Evolutionary conservation across 2,113 vertebrate genomes (phyloP), one percentile per base, ranked within the genome.

Genomic region (Aspiorhynchus laticeps): DNA sequence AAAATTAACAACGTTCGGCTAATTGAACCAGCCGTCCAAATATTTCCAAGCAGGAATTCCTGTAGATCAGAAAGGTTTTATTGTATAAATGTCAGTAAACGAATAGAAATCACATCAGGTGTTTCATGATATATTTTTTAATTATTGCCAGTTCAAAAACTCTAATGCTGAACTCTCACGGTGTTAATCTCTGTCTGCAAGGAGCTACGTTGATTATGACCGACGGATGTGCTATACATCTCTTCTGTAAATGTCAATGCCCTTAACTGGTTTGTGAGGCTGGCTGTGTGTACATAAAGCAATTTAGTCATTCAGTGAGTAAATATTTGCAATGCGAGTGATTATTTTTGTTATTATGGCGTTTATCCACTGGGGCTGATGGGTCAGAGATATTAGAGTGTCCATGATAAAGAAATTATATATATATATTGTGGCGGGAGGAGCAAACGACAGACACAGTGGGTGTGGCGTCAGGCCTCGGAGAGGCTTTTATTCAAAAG

Each of bases 1-100:
- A 91, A 89, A 87, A 82, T 87, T 83, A 87, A 89, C 84, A 79
- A 81, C 33, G 65, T 85, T 75, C 56, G 67, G 91, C 87, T 91
- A 91, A 91, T 90, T 88, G 85, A 78, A 90, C 87, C 84, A 87
- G 87, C 88, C 61, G 80, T 28, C 33, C 80, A 81, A 67, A 85
- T 87, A 83, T 88, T 89, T 83, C 84, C 59, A 19, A 79, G 76
- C 48, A 51, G 80, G 36, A 61, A 26, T 79, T 69, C 56, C n/a
- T 63, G 41, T 41, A 43, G 51, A 83, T 85, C 71, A 89, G 56
- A 61, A 0, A n/a, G 56, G 85, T 53, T 84, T 67, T 48, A 77
- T 77, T 81, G 36, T 73, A 69, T 88, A 89, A 91, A 89, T 88
- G 89, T 90, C 89, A 89, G 89, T 86, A 85, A 87, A 84, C 89